phyloP scores from a whole-genome alignment of 2,797 vertebrate species.

The Schizothorax lantsangensis region DNA sequence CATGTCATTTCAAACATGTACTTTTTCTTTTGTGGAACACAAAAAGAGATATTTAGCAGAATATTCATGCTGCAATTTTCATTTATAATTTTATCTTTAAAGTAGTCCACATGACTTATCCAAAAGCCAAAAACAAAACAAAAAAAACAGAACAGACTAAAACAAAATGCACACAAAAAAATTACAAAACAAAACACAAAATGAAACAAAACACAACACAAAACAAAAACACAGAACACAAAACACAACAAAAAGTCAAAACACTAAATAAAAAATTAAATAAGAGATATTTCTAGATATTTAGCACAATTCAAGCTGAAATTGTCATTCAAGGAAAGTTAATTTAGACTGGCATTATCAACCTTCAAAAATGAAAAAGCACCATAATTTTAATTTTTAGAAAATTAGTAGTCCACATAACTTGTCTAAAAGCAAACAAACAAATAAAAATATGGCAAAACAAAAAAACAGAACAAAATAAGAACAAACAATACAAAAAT shows the following conservation, averaged over 20 bases:
- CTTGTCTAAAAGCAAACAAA: not conserved
- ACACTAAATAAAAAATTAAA: not conserved
- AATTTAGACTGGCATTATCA: not conserved
- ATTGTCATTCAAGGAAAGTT: not conserved
- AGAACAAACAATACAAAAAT: not conserved
- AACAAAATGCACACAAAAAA: not conserved
- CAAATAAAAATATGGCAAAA: not conserved
- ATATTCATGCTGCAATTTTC: not conserved
- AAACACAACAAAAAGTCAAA: not conserved
- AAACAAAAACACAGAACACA: not conserved
- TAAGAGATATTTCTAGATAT: not conserved
- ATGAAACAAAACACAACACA: not conserved
- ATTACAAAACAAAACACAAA: not conserved
- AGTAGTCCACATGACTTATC: too few species aligned
- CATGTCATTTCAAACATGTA: not conserved
- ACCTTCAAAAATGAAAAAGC: not conserved
- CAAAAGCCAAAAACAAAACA: not conserved
- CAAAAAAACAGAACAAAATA: too few species aligned
- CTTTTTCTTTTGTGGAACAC: too few species aligned
- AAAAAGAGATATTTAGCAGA: not conserved
- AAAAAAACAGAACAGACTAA: not conserved
- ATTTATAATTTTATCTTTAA: not conserved
- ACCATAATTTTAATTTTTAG: not conserved
- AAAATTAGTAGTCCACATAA: not conserved
- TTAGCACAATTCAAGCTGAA: not conserved